Percentiles rank a stretch among this genome's conserved stretches.
Evolutionary conservation across 2,113 vertebrate genomes (phyloP).

Genomic region (Otolemur garnettii): DNA sequence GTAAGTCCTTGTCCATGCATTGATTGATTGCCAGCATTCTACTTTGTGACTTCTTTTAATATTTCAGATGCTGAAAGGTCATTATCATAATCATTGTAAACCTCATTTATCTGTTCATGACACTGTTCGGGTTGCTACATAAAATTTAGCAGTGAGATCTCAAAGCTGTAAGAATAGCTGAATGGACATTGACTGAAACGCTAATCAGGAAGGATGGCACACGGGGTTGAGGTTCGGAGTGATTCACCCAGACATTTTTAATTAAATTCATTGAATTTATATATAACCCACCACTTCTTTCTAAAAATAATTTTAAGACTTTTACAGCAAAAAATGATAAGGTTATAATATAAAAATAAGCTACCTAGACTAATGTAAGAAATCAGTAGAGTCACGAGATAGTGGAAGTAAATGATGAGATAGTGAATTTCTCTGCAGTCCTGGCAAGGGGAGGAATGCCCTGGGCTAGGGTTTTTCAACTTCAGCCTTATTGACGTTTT

Average conservation of each 20-base stretch:
- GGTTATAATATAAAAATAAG: not conserved
- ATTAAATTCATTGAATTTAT: conserved; percentile 32
- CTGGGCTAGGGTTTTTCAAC: not conserved
- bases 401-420: not conserved
- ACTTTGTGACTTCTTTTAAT: conserved; percentile 67
- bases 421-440: not conserved
- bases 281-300: not conserved
- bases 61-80: conserved; percentile 66
- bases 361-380: not conserved
- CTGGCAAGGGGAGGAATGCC: not conserved
- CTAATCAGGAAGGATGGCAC: not conserved
- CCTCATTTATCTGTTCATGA: conserved; percentile 60
- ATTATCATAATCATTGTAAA: conserved; percentile 68
- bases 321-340: not conserved
- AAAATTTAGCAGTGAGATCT: conserved; percentile 57
- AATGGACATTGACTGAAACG: conserved; percentile 21
- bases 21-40: conserved; percentile 71
- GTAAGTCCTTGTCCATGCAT: conserved; percentile 22
- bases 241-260: conserved; percentile 6
- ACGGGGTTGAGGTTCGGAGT: not conserved
- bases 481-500: not conserved
- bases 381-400: not conserved
- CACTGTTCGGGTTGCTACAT: conserved; percentile 15
- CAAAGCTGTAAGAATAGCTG: conserved; percentile 40
- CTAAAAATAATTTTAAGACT: conserved; percentile 43